phyloP scores from a whole-genome alignment of 2,113 vertebrate species.

The Gymnorhina tibicen region DNA sequence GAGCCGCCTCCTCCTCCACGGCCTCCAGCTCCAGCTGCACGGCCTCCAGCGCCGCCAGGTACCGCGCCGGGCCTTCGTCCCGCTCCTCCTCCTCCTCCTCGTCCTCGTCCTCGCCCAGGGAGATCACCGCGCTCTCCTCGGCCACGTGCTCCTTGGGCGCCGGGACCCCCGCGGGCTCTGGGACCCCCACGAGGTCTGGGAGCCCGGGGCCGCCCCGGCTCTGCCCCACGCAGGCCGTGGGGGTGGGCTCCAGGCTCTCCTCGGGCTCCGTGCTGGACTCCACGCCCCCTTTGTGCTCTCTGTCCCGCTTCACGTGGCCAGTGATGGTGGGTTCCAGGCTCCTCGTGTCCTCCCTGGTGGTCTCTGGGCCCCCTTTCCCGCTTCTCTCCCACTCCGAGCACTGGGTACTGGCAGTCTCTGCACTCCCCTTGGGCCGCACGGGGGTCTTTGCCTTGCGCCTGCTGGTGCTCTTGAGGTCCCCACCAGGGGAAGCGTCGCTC shows the following conservation, averaged over 20 bases:
- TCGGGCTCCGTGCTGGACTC: background rate
- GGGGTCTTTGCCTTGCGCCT: background rate
- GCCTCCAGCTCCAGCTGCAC: background rate
- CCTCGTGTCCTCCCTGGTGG: background rate
- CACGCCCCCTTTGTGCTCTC: background rate
- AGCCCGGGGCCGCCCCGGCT: background rate
- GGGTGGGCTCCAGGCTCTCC: background rate
- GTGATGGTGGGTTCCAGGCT: background rate
- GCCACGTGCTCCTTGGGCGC: background rate
- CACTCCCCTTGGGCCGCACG: accelerated
- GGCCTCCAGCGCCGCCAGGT: background rate
- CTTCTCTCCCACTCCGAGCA: background rate
- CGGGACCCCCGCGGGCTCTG: background rate
- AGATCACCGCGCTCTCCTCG: background rate
- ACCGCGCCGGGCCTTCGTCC: background rate
- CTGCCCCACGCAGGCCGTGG: background rate
- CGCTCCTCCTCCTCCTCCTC: background rate
- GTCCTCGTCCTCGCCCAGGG: background rate
- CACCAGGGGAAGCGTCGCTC: accelerated
- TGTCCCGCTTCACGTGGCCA: background rate
- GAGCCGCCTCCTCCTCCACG: background rate
- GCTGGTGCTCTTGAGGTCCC: background rate
- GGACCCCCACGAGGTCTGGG: accelerated
- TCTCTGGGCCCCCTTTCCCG: background rate
- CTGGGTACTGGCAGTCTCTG: accelerated